A percentile compares a stretch with the other conserved stretches of the same genome.
Conservation (phyloP, 2,888 invertebrate species). For the Tricholauxania praeusta region DNA sequence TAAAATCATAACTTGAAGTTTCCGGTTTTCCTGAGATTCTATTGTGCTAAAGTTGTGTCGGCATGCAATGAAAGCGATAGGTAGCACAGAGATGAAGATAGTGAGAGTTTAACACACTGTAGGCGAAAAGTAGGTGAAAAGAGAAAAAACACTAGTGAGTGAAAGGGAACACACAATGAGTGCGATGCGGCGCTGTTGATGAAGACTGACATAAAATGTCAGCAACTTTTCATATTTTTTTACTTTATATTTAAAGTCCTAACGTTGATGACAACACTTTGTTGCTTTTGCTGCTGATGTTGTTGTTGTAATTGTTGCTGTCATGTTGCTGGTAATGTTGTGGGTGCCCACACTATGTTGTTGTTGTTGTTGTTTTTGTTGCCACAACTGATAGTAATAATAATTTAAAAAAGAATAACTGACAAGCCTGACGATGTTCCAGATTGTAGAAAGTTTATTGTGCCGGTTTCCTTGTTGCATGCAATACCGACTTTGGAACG, state of each 20-base stretch:
- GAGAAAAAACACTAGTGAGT: too few species aligned
- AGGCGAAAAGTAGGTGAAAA: too few species aligned
- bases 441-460: background rate
- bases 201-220: conserved; percentile 15
- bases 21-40: too few species aligned
- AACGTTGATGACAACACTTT: background rate
- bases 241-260: background rate
- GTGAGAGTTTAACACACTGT: too few species aligned
- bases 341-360: background rate
- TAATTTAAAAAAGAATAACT: background rate
- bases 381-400: too few species aligned
- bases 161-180: too few species aligned
- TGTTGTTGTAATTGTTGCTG: background rate
- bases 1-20: too few species aligned
- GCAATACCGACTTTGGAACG: background rate
- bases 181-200: background rate
- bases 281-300: background rate
- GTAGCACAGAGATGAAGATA: background rate
- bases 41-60: too few species aligned
- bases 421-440: conserved; percentile 4
- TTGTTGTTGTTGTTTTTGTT: background rate
- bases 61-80: background rate
- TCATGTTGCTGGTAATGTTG: background rate
- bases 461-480: conserved; percentile 5
- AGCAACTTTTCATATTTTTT: background rate